Base-by-base conservation (phyloP, 2,113 vertebrate genomes). In the Oncorhynchus nerka region DNA sequence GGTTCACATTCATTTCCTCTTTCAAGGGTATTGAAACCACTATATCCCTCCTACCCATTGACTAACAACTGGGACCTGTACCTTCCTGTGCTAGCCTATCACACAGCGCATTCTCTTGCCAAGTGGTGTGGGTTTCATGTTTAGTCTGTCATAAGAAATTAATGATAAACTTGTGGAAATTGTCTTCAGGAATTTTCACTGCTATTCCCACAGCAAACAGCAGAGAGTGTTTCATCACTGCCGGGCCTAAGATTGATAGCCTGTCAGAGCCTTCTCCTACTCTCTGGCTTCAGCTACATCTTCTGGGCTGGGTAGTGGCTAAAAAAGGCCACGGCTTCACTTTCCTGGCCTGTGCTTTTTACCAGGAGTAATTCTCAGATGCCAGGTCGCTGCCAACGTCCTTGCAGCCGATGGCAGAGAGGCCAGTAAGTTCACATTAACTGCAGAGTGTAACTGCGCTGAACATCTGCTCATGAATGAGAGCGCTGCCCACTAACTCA, bases 381-480 rank as follows among this genome's bases (percentile, higher is more conserved):
- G 94, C 94, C 93, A 85, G 93, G 89, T 94, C 79, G 93, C 93
- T 97, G 97, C 96, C 96, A 98, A 95, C 85, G 96, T 96, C 97
- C 97, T 97, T 97, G 97, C 95, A 93, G 89, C 91, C 94, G 90
- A 91, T 89, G 89, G 95, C 92, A 91, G 93, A 93, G 93, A 94
- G 97, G 97, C 95, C 97, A 95, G 94, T 88, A 93, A 94, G 97
- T 97, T 97, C 97, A 97, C 91, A 94, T 94, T 95, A 95, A 95
- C 97, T 94, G 95, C 93, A 71, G 96, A 93, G 96, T 86, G 79
- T 92, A 95, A 95, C 96, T 94, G 94, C 94, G 74, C 96, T 93
- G 96, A 99, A 99, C 98, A 99, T 99, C 98, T 99, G 98, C 96
- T 97, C 97, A 97, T 96, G 96, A 98, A 97, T 97, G 96, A 96